Evolutionary conservation across 2,113 vertebrate genomes (phyloP).

Genomic region (Glaucidium brasilianum): DNA sequence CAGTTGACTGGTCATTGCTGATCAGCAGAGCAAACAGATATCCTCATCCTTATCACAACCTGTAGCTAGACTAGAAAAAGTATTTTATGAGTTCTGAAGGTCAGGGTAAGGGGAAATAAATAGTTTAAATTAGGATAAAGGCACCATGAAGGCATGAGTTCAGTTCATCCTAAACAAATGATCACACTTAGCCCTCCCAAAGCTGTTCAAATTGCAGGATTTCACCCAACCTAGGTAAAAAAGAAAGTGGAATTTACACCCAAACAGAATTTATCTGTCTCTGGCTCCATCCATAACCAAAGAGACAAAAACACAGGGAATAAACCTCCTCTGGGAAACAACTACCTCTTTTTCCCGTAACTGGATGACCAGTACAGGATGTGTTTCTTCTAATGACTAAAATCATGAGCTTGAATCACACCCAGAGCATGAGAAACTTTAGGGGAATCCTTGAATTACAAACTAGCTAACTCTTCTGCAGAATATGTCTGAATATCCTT

Average conservation of each 20-base stretch:
- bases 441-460: neutral
- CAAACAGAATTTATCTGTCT: neutral
- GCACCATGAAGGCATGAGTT: neutral
- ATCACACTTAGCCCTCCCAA: neutral
- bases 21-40: constrained; percentile 7
- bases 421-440: rapidly evolving
- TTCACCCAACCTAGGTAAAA: neutral
- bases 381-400: neutral
- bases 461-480: neutral
- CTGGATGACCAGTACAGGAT: neutral
- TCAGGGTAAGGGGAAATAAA: neutral
- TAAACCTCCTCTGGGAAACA: neutral
- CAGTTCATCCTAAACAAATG: neutral
- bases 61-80: neutral
- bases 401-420: neutral
- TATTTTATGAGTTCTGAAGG: neutral
- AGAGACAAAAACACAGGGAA: neutral
- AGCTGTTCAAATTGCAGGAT: rapidly evolving
- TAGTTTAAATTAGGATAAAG: neutral
- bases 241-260: neutral
- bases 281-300: neutral
- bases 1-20: neutral
- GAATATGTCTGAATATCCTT: neutral
- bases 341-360: neutral
- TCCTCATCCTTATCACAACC: neutral